Base-by-base conservation (phyloP, 2,888 invertebrate species). In the Stegophylla sp. region DNA sequence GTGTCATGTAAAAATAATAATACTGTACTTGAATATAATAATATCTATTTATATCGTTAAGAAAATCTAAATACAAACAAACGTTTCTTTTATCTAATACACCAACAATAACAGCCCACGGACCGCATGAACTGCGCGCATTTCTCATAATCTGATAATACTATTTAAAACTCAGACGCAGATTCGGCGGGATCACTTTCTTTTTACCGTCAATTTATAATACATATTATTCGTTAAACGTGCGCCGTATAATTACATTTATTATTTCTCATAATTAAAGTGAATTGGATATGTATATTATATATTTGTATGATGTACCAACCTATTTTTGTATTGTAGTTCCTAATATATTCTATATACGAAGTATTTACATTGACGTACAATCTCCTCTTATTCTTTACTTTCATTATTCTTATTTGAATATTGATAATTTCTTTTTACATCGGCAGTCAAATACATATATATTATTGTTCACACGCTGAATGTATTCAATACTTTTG, bases 131-230 rank as follows among this genome's bases (percentile, higher is more conserved):
- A 41, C 23, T 56, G 41, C 0, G 41, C 0, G 41, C 12, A 51
- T 51, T 59, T 28, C n/a, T 28, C 26, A 0, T 48, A 34, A 34
- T 48, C 61, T 74, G 48, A 64, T 75, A 64, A 34, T 64, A 51
- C 53, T 41, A 51, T 64, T 75, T 13, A 64, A 75, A 51, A 51
- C 23, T 34, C 4, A 34, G 48, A 20, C 73, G 59, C 10, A 51
- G 48, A 17, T 28, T 51, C 63, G 12, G 34, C 3, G 9, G 17
- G 10, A 63, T 28, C 13, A 15, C 63, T 74, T 74, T 74, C 74
- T 61, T 74, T 74, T 61, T 28, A 28, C 1, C 20, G 10, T 74
- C 9, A 48, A 63, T 63, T 20, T 61, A 34, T 15, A 61, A 45
- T 20, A 1, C 4, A 63, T 23, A n/a, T 51, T 53, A 1, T 51